These are phyloP conservation scores for Megatriorchis doriae DNA, from an alignment of 2,113 vertebrate species.

Conservation along the genomic window DNA sequence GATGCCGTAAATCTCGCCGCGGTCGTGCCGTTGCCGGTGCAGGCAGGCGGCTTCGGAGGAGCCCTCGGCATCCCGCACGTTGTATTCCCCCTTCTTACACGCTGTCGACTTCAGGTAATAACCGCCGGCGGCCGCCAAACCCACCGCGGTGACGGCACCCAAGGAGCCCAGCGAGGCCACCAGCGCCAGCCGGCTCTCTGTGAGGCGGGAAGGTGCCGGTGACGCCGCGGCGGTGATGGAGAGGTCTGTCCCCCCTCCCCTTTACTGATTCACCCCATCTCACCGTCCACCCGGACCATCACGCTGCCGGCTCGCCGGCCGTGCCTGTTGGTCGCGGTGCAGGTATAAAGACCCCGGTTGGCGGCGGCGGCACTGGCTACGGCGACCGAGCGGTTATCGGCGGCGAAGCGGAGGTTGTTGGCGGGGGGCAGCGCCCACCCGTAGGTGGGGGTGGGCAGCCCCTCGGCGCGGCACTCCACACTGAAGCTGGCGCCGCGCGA, in stretches of 20 bases:
- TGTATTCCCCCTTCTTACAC: constrained; percentile 12
- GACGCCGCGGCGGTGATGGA: fast-evolving
- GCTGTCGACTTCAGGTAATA: background rate
- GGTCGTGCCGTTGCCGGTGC: background rate
- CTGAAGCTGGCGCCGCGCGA: background rate
- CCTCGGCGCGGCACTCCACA: background rate
- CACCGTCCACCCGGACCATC: background rate
- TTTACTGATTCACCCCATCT: background rate
- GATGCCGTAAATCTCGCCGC: background rate
- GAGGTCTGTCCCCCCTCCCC: no score
- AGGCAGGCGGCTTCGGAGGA: background rate
- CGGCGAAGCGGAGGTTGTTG: background rate
- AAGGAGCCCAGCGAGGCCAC: background rate
- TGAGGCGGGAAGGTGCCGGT: no score
- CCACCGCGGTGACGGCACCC: background rate
- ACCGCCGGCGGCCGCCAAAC: background rate
- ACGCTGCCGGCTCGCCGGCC: background rate
- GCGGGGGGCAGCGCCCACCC: background rate
- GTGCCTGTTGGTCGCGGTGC: background rate
- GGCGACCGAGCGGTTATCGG: background rate
- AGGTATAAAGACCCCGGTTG: background rate
- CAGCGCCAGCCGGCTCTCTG: background rate
- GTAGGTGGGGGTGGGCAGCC: background rate
- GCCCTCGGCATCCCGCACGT: background rate
- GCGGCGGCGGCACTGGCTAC: background rate